Conservation (phyloP, 2,113 vertebrate genomes). For the Elephas maximus region DNA sequence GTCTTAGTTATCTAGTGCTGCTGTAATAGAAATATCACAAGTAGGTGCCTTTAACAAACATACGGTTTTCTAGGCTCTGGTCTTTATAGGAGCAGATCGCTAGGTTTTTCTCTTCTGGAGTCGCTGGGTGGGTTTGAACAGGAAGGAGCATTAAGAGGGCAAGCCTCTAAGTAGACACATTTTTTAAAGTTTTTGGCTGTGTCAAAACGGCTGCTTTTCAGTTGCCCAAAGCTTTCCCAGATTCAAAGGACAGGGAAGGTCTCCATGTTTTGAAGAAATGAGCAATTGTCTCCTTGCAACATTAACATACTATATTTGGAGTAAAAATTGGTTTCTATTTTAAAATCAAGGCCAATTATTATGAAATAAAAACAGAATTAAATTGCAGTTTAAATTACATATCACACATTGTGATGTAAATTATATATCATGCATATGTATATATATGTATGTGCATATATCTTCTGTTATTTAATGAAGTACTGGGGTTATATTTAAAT, state of each 20-base stretch:
- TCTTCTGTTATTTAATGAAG: background rate
- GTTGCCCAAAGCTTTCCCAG: background rate
- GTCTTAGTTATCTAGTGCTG: too few species aligned
- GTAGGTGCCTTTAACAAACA: too few species aligned
- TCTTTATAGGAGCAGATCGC: too few species aligned
- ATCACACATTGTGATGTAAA: background rate
- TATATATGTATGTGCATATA: background rate
- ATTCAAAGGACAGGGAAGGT: background rate
- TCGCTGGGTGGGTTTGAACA: too few species aligned
- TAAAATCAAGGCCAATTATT: constrained; percentile 18
- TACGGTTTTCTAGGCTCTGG: too few species aligned
- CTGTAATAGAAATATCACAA: too few species aligned
- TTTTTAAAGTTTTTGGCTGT: background rate
- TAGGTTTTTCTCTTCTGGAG: too few species aligned
- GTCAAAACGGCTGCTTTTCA: background rate
- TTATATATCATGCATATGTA: background rate
- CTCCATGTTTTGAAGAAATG: background rate
- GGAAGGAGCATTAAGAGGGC: background rate
- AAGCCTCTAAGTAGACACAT: background rate
- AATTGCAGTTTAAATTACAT: background rate
- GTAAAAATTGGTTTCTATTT: background rate
- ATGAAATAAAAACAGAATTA: background rate
- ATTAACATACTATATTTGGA: background rate
- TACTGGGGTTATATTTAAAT: background rate
- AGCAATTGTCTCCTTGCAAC: background rate